Conservation (phyloP, 2,888 invertebrate genomes). For the Drosophila austrosaltans region DNA sequence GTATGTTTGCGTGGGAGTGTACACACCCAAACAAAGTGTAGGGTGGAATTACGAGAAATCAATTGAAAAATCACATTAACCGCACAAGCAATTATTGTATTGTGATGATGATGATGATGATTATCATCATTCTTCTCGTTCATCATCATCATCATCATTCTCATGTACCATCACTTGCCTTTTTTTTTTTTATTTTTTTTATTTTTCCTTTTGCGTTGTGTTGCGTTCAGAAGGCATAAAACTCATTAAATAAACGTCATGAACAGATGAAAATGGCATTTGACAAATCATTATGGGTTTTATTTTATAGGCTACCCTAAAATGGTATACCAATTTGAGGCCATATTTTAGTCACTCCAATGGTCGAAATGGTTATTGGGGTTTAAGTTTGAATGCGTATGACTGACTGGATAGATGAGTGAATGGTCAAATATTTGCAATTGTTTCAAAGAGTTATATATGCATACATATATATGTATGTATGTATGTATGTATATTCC, state of each 20-base stretch:
- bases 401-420: background rate
- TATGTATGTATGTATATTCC: background rate
- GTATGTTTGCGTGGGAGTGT: no score
- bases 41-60: constrained; percentile 46
- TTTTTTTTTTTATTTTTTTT: background rate
- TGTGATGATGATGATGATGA: constrained; percentile 11
- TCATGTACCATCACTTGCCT: constrained; percentile 1
- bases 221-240: constrained; percentile 47
- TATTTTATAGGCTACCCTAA: constrained; percentile 26
- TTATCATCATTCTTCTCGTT: constrained; percentile 21
- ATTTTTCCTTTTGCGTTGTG: no score
- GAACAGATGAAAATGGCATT: constrained; percentile 66
- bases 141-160: background rate
- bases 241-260: constrained; percentile 70
- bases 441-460: constrained; percentile 3
- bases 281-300: constrained; percentile 65
- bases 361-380: background rate
- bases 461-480: background rate
- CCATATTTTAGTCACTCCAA: constrained; percentile 14
- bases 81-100: constrained; percentile 59
- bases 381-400: background rate
- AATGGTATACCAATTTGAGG: constrained; percentile 59
- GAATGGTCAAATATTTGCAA: background rate
- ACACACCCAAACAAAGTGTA: background rate
- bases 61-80: constrained; percentile 69